Conservation (phyloP, 2,888 invertebrate species). For the Synanthedon andrenaeformis region DNA sequence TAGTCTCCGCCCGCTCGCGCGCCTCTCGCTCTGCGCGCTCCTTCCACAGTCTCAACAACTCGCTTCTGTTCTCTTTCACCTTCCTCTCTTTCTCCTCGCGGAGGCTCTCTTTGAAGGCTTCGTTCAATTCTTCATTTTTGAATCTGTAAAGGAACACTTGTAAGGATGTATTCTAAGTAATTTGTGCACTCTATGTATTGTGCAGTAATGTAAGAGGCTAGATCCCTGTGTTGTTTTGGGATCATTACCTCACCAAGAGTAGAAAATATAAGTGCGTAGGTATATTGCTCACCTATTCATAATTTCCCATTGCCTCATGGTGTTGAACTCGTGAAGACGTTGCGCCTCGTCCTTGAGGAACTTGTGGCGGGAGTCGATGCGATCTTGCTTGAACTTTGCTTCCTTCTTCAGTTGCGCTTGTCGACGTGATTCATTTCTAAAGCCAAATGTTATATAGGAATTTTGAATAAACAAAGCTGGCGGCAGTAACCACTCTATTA, state of each 20-base stretch:
- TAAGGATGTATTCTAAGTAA: not conserved
- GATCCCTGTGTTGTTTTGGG: too few relatives aligned
- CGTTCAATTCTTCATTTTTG: constrained; percentile 60
- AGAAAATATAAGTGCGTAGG: too few relatives aligned
- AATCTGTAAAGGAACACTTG: constrained; percentile 31
- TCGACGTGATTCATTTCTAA: constrained; percentile 41
- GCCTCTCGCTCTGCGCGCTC: constrained; percentile 45
- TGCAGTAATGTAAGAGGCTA: not conserved
- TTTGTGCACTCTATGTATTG: too few relatives aligned
- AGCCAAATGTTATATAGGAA: not conserved
- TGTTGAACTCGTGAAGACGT: constrained; percentile 34
- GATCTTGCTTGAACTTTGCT: constrained; percentile 27
- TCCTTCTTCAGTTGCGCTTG: constrained; percentile 28
- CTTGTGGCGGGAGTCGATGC: constrained; percentile 26
- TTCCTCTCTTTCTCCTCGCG: constrained; percentile 43
- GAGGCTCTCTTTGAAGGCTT: constrained; percentile 47
- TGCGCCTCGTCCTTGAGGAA: constrained; percentile 36
- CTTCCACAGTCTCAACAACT: constrained; percentile 58
- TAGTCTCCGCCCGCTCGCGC: constrained; percentile 30
- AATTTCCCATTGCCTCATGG: constrained; percentile 64
- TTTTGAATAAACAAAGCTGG: too few relatives aligned
- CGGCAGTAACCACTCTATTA: too few relatives aligned
- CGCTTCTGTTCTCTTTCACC: constrained; percentile 46
- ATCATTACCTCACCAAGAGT: too few relatives aligned
- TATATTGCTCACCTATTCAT: constrained; percentile 47